phyloP scores from a whole-genome alignment of 2,888 invertebrate species.

The Pristionchus entomophagus region DNA sequence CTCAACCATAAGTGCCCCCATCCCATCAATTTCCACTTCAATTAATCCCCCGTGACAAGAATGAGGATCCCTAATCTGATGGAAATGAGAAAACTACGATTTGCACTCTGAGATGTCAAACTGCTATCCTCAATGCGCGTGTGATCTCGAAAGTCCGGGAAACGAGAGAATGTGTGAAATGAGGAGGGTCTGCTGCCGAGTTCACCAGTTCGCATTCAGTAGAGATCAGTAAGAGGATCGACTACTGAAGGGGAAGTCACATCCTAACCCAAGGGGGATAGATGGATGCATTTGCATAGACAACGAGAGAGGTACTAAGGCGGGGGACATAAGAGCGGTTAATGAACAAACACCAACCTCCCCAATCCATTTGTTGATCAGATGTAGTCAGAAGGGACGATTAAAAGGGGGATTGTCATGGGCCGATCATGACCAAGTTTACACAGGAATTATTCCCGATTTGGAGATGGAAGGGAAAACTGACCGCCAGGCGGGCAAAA shows the following conservation, averaged over 20 bases:
- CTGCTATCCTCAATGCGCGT: too few species aligned
- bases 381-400: conserved; percentile 22
- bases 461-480: background rate
- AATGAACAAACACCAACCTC: conserved; percentile 16
- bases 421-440: background rate
- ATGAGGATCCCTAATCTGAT: background rate
- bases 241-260: background rate
- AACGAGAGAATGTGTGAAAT: too few species aligned
- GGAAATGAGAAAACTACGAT: background rate
- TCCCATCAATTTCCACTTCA: background rate
- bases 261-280: background rate
- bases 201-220: too few species aligned
- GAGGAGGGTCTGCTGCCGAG: too few species aligned
- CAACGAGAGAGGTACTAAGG: background rate
- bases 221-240: too few species aligned
- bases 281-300: background rate
- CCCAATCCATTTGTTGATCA: conserved; percentile 34
- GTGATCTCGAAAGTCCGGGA: too few species aligned
- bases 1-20: conserved; percentile 20
- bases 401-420: background rate
- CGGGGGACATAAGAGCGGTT: conserved; percentile 5
- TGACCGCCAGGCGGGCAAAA: background rate
- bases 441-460: background rate
- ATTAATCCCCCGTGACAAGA: background rate
- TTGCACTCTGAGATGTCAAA: too few species aligned